Evolutionary conservation across 2,113 vertebrate species (phyloP).

Genomic region (Bufo bufo): DNA sequence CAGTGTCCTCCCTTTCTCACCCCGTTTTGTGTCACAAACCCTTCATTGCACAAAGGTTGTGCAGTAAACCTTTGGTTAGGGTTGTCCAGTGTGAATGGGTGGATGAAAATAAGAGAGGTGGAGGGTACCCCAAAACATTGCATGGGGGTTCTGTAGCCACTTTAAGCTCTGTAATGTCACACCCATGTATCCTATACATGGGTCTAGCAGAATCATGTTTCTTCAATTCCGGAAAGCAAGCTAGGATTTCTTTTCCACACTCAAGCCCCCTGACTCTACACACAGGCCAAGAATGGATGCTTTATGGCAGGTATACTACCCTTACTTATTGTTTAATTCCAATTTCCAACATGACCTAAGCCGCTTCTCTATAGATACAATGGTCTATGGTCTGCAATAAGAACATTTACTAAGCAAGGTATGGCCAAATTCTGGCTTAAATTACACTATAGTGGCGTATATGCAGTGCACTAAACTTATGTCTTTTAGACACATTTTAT

Average conservation of each 20-base stretch:
- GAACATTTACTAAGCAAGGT: neutral
- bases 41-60: neutral
- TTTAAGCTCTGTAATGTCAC: conserved; percentile 19
- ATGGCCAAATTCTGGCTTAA: neutral
- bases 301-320: neutral
- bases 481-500: neutral
- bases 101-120: conserved; percentile 20
- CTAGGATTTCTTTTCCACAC: neutral
- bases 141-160: conserved; percentile 43
- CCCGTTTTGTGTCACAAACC: conserved; percentile 27
- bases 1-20: conserved; percentile 37
- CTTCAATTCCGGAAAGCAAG: conserved; percentile 18
- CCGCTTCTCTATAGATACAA: neutral
- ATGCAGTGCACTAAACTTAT: too few relatives aligned
- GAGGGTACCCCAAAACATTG: conserved; percentile 2
- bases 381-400: neutral
- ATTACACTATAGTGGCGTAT: neutral
- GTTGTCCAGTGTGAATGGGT: conserved; percentile 30
- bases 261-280: neutral
- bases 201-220: neutral
- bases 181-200: conserved; percentile 6
- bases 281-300: neutral
- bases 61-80: conserved; percentile 16
- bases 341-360: neutral
- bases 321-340: neutral